Evolutionary conservation across 2,888 invertebrate genomes (phyloP).

Genomic region (Hydropsyche betteni): DNA sequence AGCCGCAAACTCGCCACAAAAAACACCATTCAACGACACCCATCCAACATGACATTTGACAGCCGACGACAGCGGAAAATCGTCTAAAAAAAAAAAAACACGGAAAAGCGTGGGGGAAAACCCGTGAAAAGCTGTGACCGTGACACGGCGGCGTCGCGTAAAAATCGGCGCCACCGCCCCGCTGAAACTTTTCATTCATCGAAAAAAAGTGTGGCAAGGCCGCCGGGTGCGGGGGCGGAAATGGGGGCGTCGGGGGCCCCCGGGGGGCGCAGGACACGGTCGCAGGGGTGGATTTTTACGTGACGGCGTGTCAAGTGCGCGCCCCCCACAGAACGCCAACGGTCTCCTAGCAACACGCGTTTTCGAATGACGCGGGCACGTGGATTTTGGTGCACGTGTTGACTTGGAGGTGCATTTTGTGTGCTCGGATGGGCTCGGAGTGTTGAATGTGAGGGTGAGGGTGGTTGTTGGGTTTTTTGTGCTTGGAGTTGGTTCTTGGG

Average conservation of each 20-base stretch:
- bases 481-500: too few relatives aligned
- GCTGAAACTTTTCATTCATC: constrained; percentile 71
- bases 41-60: too few relatives aligned
- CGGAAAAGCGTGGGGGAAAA: too few relatives aligned
- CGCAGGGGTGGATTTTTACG: constrained; percentile 52
- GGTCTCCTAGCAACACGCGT: constrained; percentile 62
- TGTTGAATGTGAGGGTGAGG: too few relatives aligned
- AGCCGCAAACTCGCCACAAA: too few relatives aligned
- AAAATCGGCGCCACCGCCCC: constrained; percentile 63
- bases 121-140: too few relatives aligned
- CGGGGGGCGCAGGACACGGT: too few relatives aligned
- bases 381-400: constrained; percentile 30
- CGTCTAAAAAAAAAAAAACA: too few relatives aligned
- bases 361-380: constrained; percentile 37
- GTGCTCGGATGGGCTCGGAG: neutral
- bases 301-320: constrained; percentile 66
- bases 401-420: neutral
- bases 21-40: too few relatives aligned
- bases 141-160: constrained; percentile 54
- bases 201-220: constrained; percentile 70
- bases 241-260: constrained; percentile 39
- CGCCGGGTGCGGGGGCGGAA: constrained; percentile 53
- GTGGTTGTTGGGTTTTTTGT: too few relatives aligned
- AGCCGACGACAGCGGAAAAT: too few relatives aligned
- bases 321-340: constrained; percentile 54